Conservation (phyloP, 1,140 invertebrate genomes). For the Calliphora vicina region DNA sequence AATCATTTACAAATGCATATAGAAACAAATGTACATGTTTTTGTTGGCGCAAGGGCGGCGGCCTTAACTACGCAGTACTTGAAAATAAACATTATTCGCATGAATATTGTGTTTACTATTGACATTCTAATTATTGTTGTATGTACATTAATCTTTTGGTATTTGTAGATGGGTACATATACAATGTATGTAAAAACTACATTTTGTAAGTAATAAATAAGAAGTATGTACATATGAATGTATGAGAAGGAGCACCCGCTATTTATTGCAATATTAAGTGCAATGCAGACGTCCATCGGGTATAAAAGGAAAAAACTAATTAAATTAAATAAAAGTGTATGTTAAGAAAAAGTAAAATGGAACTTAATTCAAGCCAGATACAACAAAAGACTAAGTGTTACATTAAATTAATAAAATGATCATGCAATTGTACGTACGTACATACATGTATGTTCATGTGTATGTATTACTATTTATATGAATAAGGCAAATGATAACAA, state of each 20-base stretch:
- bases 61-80: conserved; percentile 3
- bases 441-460: background rate
- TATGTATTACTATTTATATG: background rate
- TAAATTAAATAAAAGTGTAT: no score
- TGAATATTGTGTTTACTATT: background rate
- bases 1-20: no score
- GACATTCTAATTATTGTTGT: background rate
- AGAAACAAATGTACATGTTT: background rate
- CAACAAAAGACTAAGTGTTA: no score
- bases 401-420: no score
- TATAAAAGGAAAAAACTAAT: no score
- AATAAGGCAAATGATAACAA: background rate
- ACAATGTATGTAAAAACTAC: background rate
- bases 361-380: no score
- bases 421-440: no score
- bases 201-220: background rate
- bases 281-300: no score
- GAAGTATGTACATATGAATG: no score
- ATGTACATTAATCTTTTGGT: background rate
- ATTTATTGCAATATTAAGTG: no score
- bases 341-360: no score
- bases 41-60: background rate
- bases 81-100: background rate
- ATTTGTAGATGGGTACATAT: background rate
- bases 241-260: background rate